Evolutionary conservation across 2,113 vertebrate species (phyloP), one percentile per base, ranked within the genome.

Genomic region (Malurus alboscapulatus): DNA sequence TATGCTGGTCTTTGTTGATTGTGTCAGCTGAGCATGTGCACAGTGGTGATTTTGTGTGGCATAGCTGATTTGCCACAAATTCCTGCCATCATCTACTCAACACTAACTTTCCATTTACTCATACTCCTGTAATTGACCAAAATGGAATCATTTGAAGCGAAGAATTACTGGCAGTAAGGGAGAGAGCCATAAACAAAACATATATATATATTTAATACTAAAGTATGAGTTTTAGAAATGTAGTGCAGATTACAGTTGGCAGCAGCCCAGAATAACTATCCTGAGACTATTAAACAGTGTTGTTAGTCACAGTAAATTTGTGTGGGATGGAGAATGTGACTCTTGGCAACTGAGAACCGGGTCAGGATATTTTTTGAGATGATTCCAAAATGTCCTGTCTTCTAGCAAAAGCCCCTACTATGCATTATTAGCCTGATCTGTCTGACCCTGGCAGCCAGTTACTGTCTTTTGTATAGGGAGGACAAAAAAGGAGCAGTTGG

Each of bases 181-280:
- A 88, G 65, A 84, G 59, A 58, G 69, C 72, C 32, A 69, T 69
- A 80, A 92, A 76, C 27, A 80, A 92, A 54, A 24, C 13, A 27
- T 36, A 36, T 3, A 26, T 5, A 13, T 13, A 10, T 10, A 15
- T 15, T 10, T 55, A 10, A 75, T 36, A 32, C 36, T 69, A 2
- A 82, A 40, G 40, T 62, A 68, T 75, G 74, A 72, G 62, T 59
- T 90, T 72, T 34, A 92, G 88, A 83, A 93, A 48, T 40, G 34
- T 47, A 66, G 42, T 66, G 51, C 59, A 86, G 90, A 88, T 86
- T 92, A 38, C 24, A 54, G 26, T 54, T 94, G 90, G 88, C 92
- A 80, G 29, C 38, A 83, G 72, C 85, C 93, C 44, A 77, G 75
- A 92, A 40, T 83, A 86, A 77, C 36, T 86, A 15, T 66, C 55